Evolutionary conservation across 2,797 vertebrate genomes (phyloP).

Genomic region (Rhadinocentrus ornatus): DNA sequence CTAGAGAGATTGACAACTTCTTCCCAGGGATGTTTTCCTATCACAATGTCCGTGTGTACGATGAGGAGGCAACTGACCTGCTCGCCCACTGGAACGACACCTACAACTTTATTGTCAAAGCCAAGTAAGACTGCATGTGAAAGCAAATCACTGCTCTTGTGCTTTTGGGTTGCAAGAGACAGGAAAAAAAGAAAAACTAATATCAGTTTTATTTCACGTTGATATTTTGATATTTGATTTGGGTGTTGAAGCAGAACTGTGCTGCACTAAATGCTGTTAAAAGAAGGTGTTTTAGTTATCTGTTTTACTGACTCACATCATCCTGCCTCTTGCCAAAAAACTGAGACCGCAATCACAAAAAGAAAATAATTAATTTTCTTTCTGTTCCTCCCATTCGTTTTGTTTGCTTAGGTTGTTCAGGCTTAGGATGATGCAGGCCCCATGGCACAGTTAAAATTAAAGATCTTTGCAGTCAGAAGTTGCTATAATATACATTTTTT

Average conservation of each 20-base stretch:
- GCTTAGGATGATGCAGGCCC: not conserved
- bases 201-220: not conserved
- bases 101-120: slow-evolving; percentile 96
- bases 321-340: not conserved
- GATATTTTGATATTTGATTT: not conserved
- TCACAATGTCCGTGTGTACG: slow-evolving; percentile 93
- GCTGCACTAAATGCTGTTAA: not conserved
- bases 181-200: not conserved
- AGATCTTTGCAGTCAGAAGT: not conserved
- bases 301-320: not conserved
- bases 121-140: slow-evolving; percentile 85
- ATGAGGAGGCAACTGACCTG: slow-evolving; percentile 93
- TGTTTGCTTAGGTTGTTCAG: too few species aligned
- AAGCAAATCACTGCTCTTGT: not conserved
- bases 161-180: not conserved
- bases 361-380: not conserved
- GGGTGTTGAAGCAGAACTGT: not conserved
- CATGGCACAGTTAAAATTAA: not conserved
- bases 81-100: slow-evolving; percentile 97
- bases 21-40: slow-evolving; percentile 94
- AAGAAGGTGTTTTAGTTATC: not conserved
- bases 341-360: too few species aligned
- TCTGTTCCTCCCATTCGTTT: too few species aligned
- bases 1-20: slow-evolving; percentile 97
- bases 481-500: not conserved